Evolutionary conservation across 2,113 vertebrate genomes (phyloP), one percentile per base, ranked within the genome.

Genomic region (Nothoprocta pentlandii): DNA sequence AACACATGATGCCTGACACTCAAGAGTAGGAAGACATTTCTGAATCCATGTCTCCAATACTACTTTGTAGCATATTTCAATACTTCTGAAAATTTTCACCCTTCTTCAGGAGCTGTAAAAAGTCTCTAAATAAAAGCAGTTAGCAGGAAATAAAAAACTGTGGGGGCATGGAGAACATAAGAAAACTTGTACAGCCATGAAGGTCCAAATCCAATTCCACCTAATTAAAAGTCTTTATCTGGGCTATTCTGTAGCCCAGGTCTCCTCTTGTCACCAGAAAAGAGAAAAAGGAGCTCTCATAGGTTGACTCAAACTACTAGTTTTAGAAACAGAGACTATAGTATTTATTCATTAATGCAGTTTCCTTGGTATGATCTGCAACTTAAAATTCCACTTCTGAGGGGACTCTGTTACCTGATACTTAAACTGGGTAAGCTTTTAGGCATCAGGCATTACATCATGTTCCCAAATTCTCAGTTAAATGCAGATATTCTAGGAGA

Each of bases 381-480:
- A 42, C 20, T 78, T 25, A 81, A 71, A 85, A 71, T 10, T 68
- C 59, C 19, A 15, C 12, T 39, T 53, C 30, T 16, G 28, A 16
- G 36, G 36, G 17, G 16, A 17, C 34, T 71, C 49, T 53, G 30
- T 16, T 25, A 58, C 4, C 14, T 58, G 54, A 30, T 32, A 58
- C 54, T 30, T 58, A 58, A 20, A 6, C 39, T 36, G n/a, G 5
- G 5, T 28, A 76, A 76, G 8, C 21, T 82, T 85, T 44, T 23
- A 5, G 10, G 16, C 21, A 49, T 41, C 10, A 34, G 34, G 41
- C 36, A 68, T 7, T 10, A 23, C 32, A 34, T 2, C 0, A 0
- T 10, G 2, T 6, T 73, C 32, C 39, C 42, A 11, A 68, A 7
- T 42, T 66, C 76, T 51, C 28, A 66, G 9, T 7, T 21, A 34